phyloP scores from a whole-genome alignment of 2,888 invertebrate genomes.

The Laothoe populi region DNA sequence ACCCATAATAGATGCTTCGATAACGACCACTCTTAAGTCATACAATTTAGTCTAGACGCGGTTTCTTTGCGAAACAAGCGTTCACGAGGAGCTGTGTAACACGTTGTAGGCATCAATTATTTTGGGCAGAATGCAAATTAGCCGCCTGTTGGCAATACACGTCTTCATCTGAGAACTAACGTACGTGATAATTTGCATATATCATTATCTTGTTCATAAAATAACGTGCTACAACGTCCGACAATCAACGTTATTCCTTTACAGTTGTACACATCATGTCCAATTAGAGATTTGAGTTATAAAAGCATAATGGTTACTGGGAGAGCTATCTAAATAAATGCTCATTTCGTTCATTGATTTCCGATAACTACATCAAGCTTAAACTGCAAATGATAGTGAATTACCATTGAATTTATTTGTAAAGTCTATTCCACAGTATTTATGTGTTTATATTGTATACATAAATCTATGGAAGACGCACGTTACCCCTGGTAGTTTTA shows the following conservation, averaged over 20 bases:
- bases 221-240: slow-evolving; percentile 3
- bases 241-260: background rate
- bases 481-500: too few species aligned
- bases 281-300: background rate
- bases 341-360: too few species aligned
- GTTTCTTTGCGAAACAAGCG: slow-evolving; percentile 39
- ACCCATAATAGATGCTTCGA: background rate
- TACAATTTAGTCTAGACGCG: slow-evolving; percentile 42
- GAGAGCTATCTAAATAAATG: too few species aligned
- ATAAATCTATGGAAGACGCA: too few species aligned
- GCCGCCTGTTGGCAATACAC: background rate
- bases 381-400: too few species aligned
- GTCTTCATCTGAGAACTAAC: slow-evolving; percentile 8
- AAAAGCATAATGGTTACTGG: background rate
- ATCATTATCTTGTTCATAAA: slow-evolving; percentile 23
- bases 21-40: slow-evolving; percentile 15
- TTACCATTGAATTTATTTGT: too few species aligned
- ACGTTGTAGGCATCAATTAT: slow-evolving; percentile 30
- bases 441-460: too few species aligned
- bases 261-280: background rate
- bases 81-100: slow-evolving; percentile 35
- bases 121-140: slow-evolving; percentile 30
- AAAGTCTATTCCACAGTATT: too few species aligned
- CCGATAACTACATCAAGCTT: too few species aligned
- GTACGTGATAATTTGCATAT: slow-evolving; percentile 18